Conservation (phyloP, 2,113 vertebrate genomes). For the Coptodon bakossiorum region DNA sequence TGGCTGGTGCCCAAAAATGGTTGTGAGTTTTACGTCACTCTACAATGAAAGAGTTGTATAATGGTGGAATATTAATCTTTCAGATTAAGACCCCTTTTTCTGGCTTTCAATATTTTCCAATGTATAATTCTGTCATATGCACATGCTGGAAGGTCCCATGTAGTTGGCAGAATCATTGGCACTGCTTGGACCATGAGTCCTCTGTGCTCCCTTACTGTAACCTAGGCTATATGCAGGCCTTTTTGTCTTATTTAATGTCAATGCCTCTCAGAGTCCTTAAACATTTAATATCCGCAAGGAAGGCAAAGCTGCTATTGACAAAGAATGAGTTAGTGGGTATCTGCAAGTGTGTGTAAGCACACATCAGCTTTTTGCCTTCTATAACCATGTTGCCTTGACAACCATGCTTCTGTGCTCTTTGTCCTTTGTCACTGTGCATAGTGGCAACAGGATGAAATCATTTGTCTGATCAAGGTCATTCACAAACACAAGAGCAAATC, state of each 20-base stretch:
- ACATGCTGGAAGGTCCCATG: background rate
- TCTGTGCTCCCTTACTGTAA: background rate
- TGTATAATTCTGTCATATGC: background rate
- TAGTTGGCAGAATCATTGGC: background rate
- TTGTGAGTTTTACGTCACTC: background rate
- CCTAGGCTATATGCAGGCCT: conserved; percentile 1
- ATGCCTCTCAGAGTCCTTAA: conserved; percentile 12
- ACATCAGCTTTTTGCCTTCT: conserved; percentile 37
- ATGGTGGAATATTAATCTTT: background rate
- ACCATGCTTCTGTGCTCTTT: conserved; percentile 46
- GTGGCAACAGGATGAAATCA: conserved; percentile 23
- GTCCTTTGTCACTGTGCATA: conserved; percentile 50
- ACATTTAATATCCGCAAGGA: conserved; percentile 34
- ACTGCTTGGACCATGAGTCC: background rate
- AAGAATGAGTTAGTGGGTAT: background rate
- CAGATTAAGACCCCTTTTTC: background rate
- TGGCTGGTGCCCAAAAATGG: fast-evolving
- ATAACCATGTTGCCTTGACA: conserved; percentile 60
- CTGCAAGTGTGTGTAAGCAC: background rate
- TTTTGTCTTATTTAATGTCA: conserved; percentile 14
- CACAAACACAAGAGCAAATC: background rate
- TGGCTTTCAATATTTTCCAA: background rate
- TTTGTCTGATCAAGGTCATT: conserved; percentile 51
- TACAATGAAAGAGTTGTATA: background rate
- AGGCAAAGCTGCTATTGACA: conserved; percentile 21